phyloP scores from a whole-genome alignment of 2,888 invertebrate species.

The Cosmia trapezina region DNA sequence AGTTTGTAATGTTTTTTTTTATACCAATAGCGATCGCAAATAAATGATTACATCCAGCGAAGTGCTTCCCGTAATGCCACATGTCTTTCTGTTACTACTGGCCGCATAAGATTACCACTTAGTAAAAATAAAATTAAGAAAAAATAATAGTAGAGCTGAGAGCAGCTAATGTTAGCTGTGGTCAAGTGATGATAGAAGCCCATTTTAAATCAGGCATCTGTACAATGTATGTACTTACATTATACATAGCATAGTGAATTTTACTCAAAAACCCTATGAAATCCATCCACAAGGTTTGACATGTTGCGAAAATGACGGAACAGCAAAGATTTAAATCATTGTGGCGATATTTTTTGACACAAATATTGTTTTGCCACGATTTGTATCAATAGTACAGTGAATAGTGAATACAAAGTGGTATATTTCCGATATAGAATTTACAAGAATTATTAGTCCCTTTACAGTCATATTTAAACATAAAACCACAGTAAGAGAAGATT shows the following conservation, averaged over 20 bases:
- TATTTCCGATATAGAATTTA: neutral
- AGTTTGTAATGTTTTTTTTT: conserved; percentile 46
- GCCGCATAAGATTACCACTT: neutral
- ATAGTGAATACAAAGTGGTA: neutral
- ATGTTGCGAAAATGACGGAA: neutral
- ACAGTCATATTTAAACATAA: conserved; percentile 4
- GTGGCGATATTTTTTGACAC: neutral
- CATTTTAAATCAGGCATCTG: neutral
- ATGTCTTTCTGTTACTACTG: conserved; percentile 11
- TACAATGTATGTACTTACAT: neutral
- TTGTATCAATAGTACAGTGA: too few species aligned
- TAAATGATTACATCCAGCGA: conserved; percentile 60
- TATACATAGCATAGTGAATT: neutral
- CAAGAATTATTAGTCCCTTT: neutral
- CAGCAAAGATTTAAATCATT: neutral
- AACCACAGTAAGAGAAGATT: neutral
- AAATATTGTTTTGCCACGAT: neutral
- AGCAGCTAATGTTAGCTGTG: neutral
- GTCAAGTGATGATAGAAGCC: neutral
- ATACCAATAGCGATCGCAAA: conserved; percentile 22
- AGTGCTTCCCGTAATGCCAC: conserved; percentile 30
- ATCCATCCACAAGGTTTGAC: neutral
- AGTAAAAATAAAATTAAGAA: neutral
- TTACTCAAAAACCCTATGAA: neutral
- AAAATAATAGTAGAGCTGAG: neutral